Conservation (phyloP, 2,888 invertebrate genomes). For the Exocentrus adspersus region DNA sequence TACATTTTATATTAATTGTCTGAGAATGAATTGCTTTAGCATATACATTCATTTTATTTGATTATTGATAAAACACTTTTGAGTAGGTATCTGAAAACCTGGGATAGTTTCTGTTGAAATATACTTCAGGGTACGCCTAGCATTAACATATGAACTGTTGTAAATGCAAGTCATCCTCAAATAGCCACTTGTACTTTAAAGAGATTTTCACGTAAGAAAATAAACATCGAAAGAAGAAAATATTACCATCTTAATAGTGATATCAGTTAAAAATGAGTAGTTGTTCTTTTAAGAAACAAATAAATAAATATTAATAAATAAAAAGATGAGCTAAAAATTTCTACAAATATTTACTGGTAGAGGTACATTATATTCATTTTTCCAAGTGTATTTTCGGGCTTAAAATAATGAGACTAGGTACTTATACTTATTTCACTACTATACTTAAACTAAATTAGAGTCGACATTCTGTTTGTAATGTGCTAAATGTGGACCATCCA, state of each 20-base stretch:
- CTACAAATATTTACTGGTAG: not conserved
- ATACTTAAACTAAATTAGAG: slow-evolving; percentile 51
- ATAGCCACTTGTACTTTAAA: not conserved
- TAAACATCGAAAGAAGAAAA: slow-evolving; percentile 12
- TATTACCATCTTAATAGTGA: not conserved
- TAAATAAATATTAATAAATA: slow-evolving; percentile 12
- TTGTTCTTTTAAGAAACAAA: not conserved
- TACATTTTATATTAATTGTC: not conserved
- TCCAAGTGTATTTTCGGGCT: slow-evolving; percentile 9
- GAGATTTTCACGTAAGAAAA: slow-evolving; percentile 5
- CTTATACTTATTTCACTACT: slow-evolving; percentile 21
- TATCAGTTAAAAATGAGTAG: not conserved
- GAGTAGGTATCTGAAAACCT: too few species aligned
- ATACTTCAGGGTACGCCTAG: too few species aligned
- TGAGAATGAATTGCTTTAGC: too few species aligned
- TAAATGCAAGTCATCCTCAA: not conserved
- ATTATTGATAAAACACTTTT: too few species aligned
- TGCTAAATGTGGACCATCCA: slow-evolving; percentile 63
- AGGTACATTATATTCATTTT: slow-evolving; percentile 4
- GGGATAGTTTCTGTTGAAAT: too few species aligned
- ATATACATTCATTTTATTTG: too few species aligned
- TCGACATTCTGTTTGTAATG: slow-evolving; percentile 52
- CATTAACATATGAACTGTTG: too few species aligned
- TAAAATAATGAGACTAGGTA: slow-evolving; percentile 49
- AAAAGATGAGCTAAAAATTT: not conserved